Conservation (phyloP, 2,113 vertebrate genomes). For the Cryptoleucopteryx plumbea region DNA sequence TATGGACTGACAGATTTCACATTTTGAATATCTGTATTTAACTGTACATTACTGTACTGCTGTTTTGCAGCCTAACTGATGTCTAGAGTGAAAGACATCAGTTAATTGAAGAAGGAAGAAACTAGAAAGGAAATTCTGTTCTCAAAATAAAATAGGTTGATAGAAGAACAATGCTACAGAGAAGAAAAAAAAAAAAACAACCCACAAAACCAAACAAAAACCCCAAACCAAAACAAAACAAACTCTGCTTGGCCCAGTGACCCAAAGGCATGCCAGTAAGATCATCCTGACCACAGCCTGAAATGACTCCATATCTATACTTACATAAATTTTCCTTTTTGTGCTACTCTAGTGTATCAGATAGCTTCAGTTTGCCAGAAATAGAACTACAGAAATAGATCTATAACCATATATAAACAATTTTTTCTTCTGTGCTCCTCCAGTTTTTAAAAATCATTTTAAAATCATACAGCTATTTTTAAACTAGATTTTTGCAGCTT, state of each 20-base stretch:
- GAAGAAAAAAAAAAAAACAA: not conserved
- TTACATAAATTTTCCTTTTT: not conserved
- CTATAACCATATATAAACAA: conserved; percentile 52
- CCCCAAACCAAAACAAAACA: not conserved
- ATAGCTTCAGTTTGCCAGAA: conserved; percentile 35
- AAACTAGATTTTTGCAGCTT: conserved; percentile 37
- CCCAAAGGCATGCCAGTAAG: not conserved
- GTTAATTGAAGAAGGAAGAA: not conserved
- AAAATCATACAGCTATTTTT: conserved; percentile 51
- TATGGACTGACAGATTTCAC: not conserved
- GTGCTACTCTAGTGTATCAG: not conserved
- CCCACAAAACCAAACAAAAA: not conserved
- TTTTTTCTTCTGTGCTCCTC: conserved; percentile 27
- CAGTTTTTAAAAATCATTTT: conserved; percentile 49
- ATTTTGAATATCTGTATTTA: not conserved
- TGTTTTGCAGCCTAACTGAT: not conserved
- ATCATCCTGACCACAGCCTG: not conserved
- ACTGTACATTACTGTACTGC: not conserved
- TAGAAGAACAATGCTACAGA: not conserved
- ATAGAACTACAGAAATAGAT: conserved; percentile 54
- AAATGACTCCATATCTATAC: not conserved
- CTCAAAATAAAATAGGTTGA: not conserved
- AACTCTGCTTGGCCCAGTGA: not conserved
- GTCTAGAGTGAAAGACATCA: not conserved
- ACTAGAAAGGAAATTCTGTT: not conserved